Evolutionary conservation across 2,113 vertebrate genomes (phyloP), one percentile per base, ranked within the genome.

Genomic region (Xenopus borealis): DNA sequence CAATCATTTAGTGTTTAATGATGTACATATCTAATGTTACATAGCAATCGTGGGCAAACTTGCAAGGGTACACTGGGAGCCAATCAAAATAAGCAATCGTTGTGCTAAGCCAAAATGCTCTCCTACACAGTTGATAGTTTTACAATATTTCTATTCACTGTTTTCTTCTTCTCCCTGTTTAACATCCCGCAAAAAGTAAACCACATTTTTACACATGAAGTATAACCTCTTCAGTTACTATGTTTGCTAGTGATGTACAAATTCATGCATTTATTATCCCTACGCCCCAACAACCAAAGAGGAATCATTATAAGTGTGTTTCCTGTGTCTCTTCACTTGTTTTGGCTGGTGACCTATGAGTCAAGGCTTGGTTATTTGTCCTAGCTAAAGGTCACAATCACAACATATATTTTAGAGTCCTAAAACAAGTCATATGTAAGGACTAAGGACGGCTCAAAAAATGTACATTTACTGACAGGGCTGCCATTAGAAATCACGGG

Each of bases 1-100:
- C 55, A 59, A 62, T 70, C 59, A 70, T 70, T 77, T 33, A 77
- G 46, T 64, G 67, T 77, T 77, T 77, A 77, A 67, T 70, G 74
- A 77, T 69, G 67, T 57, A 62, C 33, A 70, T 47, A 70, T 77
- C 74, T 77, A 70, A 40, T 69, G 52, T 76, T 76, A 76, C 66
- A 69, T 23, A 14, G 30, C 44, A 19, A 40, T 69, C 58, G 59
- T 53, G 62, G 57, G 47, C 33, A 59, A 70, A 55, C 47, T 77
- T 70, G 74, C 74, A 55, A 70, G 59, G 53, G 17, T 70, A 64
- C 50, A 64, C 13, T 16, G 27, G n/a, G 27, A 69, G 73, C 73
- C 73, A 76, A 50, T 20, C 62, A 76, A 63, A 76, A 76, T 67
- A 70, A 63, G 27, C 46, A 44, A 52, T 77, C 20, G 62, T 63